Conservation (phyloP, 1,140 invertebrate genomes). For the Brachystomella parvula region DNA sequence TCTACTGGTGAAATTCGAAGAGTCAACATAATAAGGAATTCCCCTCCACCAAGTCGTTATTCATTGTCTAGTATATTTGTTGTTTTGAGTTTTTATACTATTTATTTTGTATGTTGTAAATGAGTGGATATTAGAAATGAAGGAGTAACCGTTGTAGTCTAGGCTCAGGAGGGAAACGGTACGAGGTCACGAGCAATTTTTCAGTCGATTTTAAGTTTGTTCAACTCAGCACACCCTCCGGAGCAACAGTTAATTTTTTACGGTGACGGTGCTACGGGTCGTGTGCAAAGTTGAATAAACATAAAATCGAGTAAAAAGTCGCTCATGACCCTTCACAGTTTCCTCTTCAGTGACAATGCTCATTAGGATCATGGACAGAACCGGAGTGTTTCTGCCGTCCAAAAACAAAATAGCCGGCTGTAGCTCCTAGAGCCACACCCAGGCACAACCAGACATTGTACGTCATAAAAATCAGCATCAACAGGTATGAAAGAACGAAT, state of each 20-base stretch:
- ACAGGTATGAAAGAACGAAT: conserved; percentile 56
- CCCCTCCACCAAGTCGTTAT: too few species aligned
- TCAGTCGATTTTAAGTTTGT: too few species aligned
- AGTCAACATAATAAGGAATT: too few species aligned
- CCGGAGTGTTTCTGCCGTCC: conserved; percentile 50
- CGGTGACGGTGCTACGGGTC: neutral
- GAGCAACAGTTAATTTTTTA: neutral
- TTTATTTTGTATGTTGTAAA: too few species aligned
- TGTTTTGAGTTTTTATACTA: too few species aligned
- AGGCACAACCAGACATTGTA: conserved; percentile 63
- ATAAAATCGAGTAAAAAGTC: neutral
- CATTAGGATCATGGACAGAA: conserved; percentile 47
- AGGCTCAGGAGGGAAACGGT: too few species aligned
- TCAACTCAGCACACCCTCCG: too few species aligned
- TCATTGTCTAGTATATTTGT: too few species aligned
- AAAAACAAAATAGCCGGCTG: conserved; percentile 58
- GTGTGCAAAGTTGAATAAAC: neutral
- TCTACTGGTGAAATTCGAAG: conserved; percentile 40
- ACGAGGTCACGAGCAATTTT: too few species aligned
- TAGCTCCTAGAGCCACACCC: conserved; percentile 52
- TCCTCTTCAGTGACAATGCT: conserved; percentile 50
- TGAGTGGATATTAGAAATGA: too few species aligned
- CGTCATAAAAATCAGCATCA: conserved; percentile 72
- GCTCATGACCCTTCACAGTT: neutral
- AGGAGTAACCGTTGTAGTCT: too few species aligned